A percentile compares a stretch with the other conserved stretches of the same genome.
These are phyloP conservation scores for Pangasius krempfi DNA, from an alignment of 2,797 vertebrate genomes.

Conservation along the genomic window DNA sequence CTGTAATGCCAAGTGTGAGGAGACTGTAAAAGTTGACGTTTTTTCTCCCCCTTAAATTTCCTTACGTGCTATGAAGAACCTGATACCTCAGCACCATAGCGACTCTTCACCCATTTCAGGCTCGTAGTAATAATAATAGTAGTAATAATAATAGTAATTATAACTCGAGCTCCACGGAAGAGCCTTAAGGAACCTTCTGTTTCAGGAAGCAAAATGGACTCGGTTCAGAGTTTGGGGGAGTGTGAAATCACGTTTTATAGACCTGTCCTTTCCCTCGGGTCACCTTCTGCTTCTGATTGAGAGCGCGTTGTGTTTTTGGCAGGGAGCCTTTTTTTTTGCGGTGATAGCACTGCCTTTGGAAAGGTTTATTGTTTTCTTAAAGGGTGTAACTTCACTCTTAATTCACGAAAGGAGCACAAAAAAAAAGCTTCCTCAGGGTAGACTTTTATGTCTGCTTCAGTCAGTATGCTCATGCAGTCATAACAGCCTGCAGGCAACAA, in stretches of 20 bases:
- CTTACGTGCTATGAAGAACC: not conserved
- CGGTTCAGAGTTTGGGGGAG: not conserved
- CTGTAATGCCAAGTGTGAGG: not conserved
- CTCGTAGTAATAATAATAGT: conserved; percentile 16
- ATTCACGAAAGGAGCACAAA: conserved; percentile 69
- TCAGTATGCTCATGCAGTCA: conserved; percentile 71
- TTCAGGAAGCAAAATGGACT: conserved; percentile 1
- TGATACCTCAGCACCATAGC: not conserved
- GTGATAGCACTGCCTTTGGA: conserved; percentile 59
- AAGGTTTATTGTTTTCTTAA: conserved; percentile 71
- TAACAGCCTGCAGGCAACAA: conserved; percentile 71
- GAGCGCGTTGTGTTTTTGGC: conserved; percentile 52
- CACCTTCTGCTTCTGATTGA: conserved; percentile 39
- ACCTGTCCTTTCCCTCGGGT: conserved; percentile 39
- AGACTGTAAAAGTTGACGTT: not conserved
- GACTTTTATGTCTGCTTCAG: conserved; percentile 78
- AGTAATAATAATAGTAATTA: conserved; percentile 44
- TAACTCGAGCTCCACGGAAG: conserved; percentile 25
- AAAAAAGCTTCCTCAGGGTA: conserved; percentile 69
- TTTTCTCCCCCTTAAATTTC: not conserved
- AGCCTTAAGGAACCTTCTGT: conserved; percentile 23
- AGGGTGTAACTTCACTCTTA: conserved; percentile 77
- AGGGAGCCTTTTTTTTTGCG: conserved; percentile 39
- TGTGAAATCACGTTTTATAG: conserved; percentile 32
- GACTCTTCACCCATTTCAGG: conserved; percentile 6